Conservation (phyloP, 2,888 invertebrate species). For the Tenthredo amoena region DNA sequence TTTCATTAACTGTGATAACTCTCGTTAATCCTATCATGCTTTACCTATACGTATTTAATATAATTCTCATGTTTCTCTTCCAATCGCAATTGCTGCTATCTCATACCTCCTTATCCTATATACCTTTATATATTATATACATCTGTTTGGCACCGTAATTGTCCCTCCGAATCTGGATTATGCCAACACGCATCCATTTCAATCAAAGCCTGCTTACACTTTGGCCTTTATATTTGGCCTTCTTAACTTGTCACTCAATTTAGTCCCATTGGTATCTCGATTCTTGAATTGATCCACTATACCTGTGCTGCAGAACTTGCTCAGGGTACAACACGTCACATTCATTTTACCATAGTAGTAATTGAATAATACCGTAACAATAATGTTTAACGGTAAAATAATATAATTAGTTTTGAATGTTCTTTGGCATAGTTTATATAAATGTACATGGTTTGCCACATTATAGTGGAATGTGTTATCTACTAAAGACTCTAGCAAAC, state of each 20-base stretch:
- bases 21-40: constrained; percentile 39
- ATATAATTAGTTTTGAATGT: constrained; percentile 41
- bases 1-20: constrained; percentile 10
- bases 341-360: constrained; percentile 48
- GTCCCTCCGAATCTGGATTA: constrained; percentile 64
- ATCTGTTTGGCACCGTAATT: constrained; percentile 76
- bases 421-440: constrained; percentile 67
- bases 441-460: constrained; percentile 67
- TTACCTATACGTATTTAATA: constrained; percentile 50
- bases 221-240: constrained; percentile 45
- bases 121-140: constrained; percentile 75
- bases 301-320: constrained; percentile 64
- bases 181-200: constrained; percentile 61
- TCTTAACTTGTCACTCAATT: constrained; percentile 47
- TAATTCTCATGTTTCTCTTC: constrained; percentile 51
- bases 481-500: constrained; percentile 61
- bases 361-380: constrained; percentile 39
- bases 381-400: constrained; percentile 11
- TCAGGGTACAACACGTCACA: constrained; percentile 47
- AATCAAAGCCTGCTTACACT: constrained; percentile 37
- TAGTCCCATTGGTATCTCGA: constrained; percentile 58
- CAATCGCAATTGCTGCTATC: constrained; percentile 49
- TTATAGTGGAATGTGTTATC: constrained; percentile 71
- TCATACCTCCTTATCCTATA: constrained; percentile 60
- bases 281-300: constrained; percentile 63